Base-by-base conservation (phyloP, 92 coral and sea anemone species). In the Diadumene lineata region DNA sequence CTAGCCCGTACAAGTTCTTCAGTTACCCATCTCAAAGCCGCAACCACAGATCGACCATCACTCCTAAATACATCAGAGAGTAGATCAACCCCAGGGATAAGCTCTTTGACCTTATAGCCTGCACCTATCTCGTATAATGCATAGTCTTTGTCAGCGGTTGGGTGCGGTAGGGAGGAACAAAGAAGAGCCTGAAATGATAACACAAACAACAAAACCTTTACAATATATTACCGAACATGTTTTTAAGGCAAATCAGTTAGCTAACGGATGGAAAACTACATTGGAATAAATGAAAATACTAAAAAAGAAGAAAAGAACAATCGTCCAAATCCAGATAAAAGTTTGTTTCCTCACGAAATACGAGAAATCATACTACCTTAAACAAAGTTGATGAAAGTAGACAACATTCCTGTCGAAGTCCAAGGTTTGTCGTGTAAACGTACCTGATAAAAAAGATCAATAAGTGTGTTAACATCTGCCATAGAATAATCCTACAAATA, bases 51-150 rank as follows among this genome's bases (percentile, higher is more conserved):
- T 44, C 93, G 89, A 19, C 92, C 97, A 75, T 94, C 96, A 63
- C 97, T 88, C 34, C 98, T 84, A 68, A 94, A 94, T 56, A 87
- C 86, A 53, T 94, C 97, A 32, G 98, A 91, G 67, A 94, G 82
- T 1, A 94, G 87, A 65, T 94, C 97, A 16, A 94, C 79, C 17
- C 98, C 96, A 15, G 98, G 98, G 34, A 94, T 69, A 64, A 94
- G 82, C 69, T 84, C 86, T 22, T 81, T 79, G 44, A 90, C 89
- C 48, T 89, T 92, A 64, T 72, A 78, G 31, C 93, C 97, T 60
- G 56, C 29, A 23, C 97, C 98, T 27, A 94, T 84, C 56, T 94
- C 98, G 73, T 94, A 94, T 60, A 94, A 79, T 30, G 97, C 98
- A 65, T 86, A 94, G 57, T 94, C 98, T 70, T 87, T 85, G 76